Conservation (phyloP, 2,888 invertebrate species). For the Strigamia crassipes region DNA sequence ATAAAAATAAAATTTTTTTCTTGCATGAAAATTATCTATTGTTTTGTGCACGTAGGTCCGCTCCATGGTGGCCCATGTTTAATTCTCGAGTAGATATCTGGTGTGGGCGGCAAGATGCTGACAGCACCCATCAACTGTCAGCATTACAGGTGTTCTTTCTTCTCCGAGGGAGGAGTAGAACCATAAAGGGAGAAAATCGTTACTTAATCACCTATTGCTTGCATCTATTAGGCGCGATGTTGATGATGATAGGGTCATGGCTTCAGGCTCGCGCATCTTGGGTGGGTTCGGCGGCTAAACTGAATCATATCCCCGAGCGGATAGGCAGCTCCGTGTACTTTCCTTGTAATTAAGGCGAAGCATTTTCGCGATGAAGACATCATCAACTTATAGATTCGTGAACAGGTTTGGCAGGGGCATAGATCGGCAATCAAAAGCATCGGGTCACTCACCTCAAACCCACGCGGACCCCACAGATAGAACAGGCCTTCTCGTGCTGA, state of each 20-base stretch:
- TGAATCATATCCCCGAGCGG: conserved; percentile 38
- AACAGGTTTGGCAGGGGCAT: conserved; percentile 37
- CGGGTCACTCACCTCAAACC: conserved; percentile 37
- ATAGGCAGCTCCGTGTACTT: conserved; percentile 15
- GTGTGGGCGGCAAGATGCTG: conserved; percentile 38
- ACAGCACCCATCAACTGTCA: conserved; percentile 33
- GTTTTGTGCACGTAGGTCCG: background rate
- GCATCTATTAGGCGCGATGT: conserved; percentile 42
- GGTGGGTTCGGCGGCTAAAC: conserved; percentile 42
- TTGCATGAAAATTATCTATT: conserved; percentile 23
- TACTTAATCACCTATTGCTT: conserved; percentile 40
- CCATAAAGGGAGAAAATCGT: conserved; percentile 40
- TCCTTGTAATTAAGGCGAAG: conserved; percentile 38
- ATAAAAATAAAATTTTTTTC: conserved; percentile 6
- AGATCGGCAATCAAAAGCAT: conserved; percentile 6
- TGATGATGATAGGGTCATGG: conserved; percentile 40
- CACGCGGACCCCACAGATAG: conserved; percentile 27
- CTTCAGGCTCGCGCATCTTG: conserved; percentile 31
- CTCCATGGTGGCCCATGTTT: conserved; percentile 31
- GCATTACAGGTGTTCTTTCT: conserved; percentile 35
- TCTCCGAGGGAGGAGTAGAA: conserved; percentile 26
- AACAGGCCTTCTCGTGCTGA: conserved; percentile 24
- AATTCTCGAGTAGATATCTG: background rate
- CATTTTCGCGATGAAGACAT: conserved; percentile 37
- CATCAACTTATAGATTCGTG: conserved; percentile 42